phyloP scores from a whole-genome alignment of 2,113 vertebrate genomes.

The Paedocypris sp. region DNA sequence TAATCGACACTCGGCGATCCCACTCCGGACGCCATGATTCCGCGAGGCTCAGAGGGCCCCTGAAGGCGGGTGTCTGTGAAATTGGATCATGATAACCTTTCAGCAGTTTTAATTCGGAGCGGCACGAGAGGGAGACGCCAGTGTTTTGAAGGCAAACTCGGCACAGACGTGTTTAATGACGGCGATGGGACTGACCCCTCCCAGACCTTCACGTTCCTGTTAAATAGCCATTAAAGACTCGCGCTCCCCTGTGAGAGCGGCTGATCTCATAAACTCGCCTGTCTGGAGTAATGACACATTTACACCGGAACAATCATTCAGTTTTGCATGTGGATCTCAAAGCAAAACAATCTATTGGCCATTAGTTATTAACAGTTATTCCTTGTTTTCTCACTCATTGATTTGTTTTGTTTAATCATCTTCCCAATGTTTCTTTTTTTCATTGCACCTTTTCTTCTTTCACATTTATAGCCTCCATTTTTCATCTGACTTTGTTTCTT shows the following conservation, averaged over 20 bases:
- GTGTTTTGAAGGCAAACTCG: slow-evolving; percentile 34
- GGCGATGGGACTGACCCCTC: neutral
- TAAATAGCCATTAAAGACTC: slow-evolving; percentile 51
- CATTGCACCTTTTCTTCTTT: too few species aligned
- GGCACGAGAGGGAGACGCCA: slow-evolving; percentile 39
- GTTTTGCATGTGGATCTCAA: too few species aligned
- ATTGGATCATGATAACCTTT: slow-evolving; percentile 75
- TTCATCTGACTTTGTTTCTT: too few species aligned
- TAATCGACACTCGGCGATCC: slow-evolving; percentile 61
- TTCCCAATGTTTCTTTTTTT: too few species aligned
- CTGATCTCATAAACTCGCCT: neutral
- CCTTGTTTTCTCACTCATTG: too few species aligned
- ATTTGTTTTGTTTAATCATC: too few species aligned
- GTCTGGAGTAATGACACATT: neutral
- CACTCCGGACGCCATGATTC: slow-evolving; percentile 42
- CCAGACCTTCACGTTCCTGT: slow-evolving; percentile 47
- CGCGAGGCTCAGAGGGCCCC: slow-evolving; percentile 41
- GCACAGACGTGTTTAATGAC: slow-evolving; percentile 43
- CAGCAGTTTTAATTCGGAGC: slow-evolving; percentile 63
- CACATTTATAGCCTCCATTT: too few species aligned
- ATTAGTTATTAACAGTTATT: too few species aligned
- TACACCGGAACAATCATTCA: neutral
- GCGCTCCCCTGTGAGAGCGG: neutral
- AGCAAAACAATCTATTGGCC: too few species aligned
- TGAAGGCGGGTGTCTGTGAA: slow-evolving; percentile 61